Conservation (phyloP, 2,113 vertebrate species). For the Pardalotus punctatus region DNA sequence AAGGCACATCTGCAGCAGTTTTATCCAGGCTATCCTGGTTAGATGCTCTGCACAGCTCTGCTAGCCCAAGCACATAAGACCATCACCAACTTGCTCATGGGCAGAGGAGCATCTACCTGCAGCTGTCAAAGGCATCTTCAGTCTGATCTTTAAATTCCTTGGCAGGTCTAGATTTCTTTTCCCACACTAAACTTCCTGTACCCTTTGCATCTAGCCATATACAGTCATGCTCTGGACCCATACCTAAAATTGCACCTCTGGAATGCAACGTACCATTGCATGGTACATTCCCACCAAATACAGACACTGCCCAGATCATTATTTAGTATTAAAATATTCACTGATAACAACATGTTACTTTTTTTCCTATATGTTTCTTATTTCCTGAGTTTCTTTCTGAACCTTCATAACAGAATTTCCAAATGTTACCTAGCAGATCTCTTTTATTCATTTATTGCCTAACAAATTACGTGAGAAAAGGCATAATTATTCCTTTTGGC, state of each 20-base stretch:
- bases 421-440: neutral
- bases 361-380: neutral
- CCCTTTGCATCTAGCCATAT: neutral
- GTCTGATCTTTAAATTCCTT: neutral
- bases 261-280: neutral
- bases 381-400: neutral
- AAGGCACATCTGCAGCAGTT: neutral
- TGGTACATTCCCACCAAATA: neutral
- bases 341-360: neutral
- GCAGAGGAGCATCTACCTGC: neutral
- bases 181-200: neutral
- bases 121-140: neutral
- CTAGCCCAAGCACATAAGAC: neutral
- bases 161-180: neutral
- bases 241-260: neutral
- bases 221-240: neutral
- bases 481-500: neutral
- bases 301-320: neutral
- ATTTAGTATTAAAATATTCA: neutral
- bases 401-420: neutral
- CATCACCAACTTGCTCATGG: neutral
- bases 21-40: fast-evolving
- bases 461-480: neutral
- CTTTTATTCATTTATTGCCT: neutral
- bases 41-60: fast-evolving